Percentiles rank a stretch among this genome's conserved stretches.
Conservation (phyloP, 2,888 invertebrate species). For the Chirona hameri region DNA sequence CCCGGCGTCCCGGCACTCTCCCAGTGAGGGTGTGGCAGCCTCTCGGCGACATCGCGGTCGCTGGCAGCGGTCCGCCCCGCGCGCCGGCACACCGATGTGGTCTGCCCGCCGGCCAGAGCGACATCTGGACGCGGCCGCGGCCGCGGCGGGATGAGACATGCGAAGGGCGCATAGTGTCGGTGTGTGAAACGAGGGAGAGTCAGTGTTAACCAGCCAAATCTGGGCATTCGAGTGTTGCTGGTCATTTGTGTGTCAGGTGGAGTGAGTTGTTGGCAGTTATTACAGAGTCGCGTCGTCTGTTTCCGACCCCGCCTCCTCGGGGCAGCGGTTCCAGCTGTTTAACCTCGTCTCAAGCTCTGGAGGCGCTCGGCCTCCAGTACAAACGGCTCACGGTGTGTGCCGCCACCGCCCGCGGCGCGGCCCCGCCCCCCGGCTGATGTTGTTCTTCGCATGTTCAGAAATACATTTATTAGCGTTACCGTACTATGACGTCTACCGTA, state of each 20-base stretch:
- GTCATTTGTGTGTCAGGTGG: too few species aligned
- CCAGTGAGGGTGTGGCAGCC: background rate
- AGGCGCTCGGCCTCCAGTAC: background rate
- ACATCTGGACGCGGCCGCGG: background rate
- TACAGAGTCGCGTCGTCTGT: too few species aligned
- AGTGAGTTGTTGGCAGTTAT: too few species aligned
- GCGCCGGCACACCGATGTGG: background rate
- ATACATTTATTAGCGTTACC: slow-evolving; percentile 12
- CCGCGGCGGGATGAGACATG: background rate
- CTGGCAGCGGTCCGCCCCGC: background rate
- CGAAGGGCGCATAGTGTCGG: too few species aligned
- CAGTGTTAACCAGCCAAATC: background rate
- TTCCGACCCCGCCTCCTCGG: too few species aligned
- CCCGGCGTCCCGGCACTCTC: background rate
- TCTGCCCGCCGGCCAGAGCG: background rate
- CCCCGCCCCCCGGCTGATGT: background rate
- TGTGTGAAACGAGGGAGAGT: background rate
- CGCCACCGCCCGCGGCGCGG: background rate
- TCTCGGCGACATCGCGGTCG: background rate
- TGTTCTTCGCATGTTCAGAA: slow-evolving; percentile 8
- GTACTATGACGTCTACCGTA: too few species aligned
- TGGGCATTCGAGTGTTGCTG: slow-evolving; percentile 5
- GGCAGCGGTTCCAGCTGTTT: too few species aligned
- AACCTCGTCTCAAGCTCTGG: too few species aligned
- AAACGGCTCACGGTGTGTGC: background rate